phyloP scores from a whole-genome alignment of 2,113 vertebrate species.

The Lucifuga dentata region DNA sequence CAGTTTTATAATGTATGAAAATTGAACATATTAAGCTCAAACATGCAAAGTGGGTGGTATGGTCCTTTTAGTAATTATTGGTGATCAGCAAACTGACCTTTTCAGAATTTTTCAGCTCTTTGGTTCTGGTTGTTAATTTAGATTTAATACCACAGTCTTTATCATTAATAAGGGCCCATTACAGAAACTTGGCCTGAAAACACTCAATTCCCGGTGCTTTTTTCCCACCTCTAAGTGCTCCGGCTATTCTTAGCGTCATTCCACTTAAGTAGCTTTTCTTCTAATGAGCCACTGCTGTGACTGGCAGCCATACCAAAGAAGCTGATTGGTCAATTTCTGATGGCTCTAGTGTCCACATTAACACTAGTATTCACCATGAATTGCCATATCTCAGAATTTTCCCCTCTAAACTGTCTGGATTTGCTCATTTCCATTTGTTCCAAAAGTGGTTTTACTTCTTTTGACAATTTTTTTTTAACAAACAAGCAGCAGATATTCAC shows the following conservation, averaged over 20 bases:
- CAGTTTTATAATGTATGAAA: too few species aligned
- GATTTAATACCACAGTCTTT: not conserved
- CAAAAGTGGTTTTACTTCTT: slow-evolving; percentile 15
- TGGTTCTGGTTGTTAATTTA: not conserved
- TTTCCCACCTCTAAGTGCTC: slow-evolving; percentile 56
- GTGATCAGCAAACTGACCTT: too few species aligned
- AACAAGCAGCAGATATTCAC: not conserved
- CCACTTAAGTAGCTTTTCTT: slow-evolving; percentile 36
- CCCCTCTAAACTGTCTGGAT: not conserved
- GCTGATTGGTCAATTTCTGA: slow-evolving; percentile 43
- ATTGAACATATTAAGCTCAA: too few species aligned
- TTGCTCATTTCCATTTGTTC: slow-evolving; percentile 30
- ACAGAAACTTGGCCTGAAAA: too few species aligned
- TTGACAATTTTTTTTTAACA: slow-evolving; percentile 12
- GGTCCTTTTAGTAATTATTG: too few species aligned
- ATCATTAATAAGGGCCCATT: not conserved
- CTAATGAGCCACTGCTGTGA: slow-evolving; percentile 33
- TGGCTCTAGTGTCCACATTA: slow-evolving; percentile 9
- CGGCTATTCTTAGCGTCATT: not conserved
- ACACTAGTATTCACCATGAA: not conserved
- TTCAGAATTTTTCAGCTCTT: not conserved
- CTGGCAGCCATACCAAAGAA: slow-evolving; percentile 34
- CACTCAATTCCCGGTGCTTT: not conserved
- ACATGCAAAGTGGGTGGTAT: too few species aligned
- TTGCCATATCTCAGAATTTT: slow-evolving; percentile 17